Percentiles rank a stretch among this genome's conserved stretches.
These are phyloP conservation scores for Pandion haliaetus DNA, from an alignment of 2,113 vertebrate genomes.

Conservation along the genomic window DNA sequence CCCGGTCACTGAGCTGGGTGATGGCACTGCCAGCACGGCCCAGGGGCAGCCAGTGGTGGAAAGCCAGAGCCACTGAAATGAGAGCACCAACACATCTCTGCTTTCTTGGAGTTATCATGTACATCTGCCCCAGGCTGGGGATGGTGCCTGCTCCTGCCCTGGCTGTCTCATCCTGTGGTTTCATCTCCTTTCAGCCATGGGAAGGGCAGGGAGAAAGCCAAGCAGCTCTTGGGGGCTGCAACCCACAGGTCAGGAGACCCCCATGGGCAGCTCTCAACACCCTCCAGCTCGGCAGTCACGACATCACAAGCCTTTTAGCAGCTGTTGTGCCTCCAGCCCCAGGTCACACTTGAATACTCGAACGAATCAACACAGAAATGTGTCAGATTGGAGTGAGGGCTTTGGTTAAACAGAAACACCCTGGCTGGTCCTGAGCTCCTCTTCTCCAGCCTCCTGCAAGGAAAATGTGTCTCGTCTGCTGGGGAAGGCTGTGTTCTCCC, in stretches of 20 bases:
- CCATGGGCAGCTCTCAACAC: background rate
- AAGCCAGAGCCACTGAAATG: background rate
- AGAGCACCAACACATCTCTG: background rate
- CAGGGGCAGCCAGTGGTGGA: background rate
- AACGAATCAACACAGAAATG: background rate
- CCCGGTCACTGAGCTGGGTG: background rate
- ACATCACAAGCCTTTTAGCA: background rate
- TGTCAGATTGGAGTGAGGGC: background rate
- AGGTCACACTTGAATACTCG: background rate
- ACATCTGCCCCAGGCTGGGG: background rate
- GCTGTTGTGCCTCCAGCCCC: background rate
- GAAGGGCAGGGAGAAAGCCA: background rate
- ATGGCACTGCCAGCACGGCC: fast-evolving
- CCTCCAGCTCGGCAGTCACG: background rate
- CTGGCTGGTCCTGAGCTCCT: background rate
- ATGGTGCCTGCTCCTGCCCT: background rate
- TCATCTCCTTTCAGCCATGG: background rate
- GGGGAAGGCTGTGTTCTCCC: background rate
- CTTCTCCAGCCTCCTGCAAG: background rate
- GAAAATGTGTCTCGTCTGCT: background rate
- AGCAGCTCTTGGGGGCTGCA: background rate
- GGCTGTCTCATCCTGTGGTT: background rate
- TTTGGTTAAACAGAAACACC: background rate
- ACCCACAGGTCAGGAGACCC: background rate
- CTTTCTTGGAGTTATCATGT: background rate